A percentile compares a stretch with the other conserved stretches of the same genome.
These are phyloP conservation scores for Chaetops frenatus DNA, from an alignment of 2,113 vertebrate genomes.

Conservation along the genomic window DNA sequence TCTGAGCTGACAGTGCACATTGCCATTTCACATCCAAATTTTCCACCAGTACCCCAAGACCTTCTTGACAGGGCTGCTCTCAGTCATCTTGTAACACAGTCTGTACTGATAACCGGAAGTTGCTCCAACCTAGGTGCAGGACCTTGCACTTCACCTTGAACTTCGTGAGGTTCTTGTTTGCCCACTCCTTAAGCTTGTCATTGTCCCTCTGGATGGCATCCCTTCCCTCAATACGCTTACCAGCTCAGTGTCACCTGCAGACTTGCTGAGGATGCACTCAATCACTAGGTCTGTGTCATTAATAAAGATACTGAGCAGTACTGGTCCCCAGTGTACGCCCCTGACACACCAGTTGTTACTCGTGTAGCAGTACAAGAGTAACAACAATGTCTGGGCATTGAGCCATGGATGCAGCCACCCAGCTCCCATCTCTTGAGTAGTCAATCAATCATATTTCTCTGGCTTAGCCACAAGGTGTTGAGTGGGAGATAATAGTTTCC, in stretches of 20 bases:
- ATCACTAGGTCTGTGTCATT: not conserved
- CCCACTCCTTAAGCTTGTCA: not conserved
- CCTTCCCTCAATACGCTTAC: not conserved
- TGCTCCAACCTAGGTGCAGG: accelerated
- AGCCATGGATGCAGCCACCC: not conserved
- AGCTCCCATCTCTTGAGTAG: not conserved
- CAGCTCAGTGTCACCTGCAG: not conserved
- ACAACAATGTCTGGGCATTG: not conserved
- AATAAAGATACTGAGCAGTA: not conserved
- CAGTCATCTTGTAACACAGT: not conserved
- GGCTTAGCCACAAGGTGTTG: not conserved
- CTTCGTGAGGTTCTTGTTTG: not conserved
- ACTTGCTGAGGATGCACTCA: not conserved
- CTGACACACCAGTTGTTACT: not conserved
- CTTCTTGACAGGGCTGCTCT: not conserved
- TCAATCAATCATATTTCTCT: not conserved
- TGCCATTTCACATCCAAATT: accelerated
- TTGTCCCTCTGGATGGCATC: not conserved
- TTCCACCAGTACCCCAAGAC: not conserved
- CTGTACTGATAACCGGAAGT: not conserved
- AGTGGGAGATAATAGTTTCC: not conserved
- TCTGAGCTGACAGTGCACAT: not conserved
- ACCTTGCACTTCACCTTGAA: not conserved
- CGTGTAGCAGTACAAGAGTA: too few relatives aligned
- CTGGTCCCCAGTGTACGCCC: accelerated